Evolutionary conservation across 2,888 invertebrate species (phyloP), one percentile per base, ranked within the genome.

Genomic region (Reticulitermes lucifugus): DNA sequence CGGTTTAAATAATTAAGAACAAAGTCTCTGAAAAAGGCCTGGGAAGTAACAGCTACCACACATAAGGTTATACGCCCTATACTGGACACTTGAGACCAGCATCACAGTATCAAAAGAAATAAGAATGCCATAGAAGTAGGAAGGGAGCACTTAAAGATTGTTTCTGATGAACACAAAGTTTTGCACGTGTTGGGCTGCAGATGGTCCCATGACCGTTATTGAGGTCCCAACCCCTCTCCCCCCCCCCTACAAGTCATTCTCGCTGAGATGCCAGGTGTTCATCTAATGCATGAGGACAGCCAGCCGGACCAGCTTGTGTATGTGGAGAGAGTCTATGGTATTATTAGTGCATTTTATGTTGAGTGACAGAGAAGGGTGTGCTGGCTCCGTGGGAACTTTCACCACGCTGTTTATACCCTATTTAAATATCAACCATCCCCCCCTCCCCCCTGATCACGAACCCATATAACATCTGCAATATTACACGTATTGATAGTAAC

Each of bases 171-270:
- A 77, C 46, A 77, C 60, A 35, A 65, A 60, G 79, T 77, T 83
- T 84, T 84, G 86, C 86, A 86, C 86, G 86, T 86, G 86, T 86
- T 81, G 75, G 46, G 65, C 73, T 77, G 81, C 85, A 80, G 80
- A 80, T 81, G 83, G 59, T 83, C 60, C 75, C 60, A 60, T 77
- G 83, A 83, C 83, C 83, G 83, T 83, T 83, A 83, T 83, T 83
- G 83, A 83, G 83, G 83, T 83, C 83, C 77, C 59, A 83, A 60
- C 75, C 75, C 83, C 51, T 22, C 59, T 25, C 83, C n/a, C 21
- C 10, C 51, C 29, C 41, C 29, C 55, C 35, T 51, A 7, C 83
- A 60, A 60, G 70, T 79, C 65, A 84, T 71, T 83, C 83, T 75
- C 75, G 59, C 80, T 80, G n/a, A 41, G 35, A 65, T 79, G 51